phyloP scores from a whole-genome alignment of 1,140 invertebrate species.

The Acromyrmex heyeri region DNA sequence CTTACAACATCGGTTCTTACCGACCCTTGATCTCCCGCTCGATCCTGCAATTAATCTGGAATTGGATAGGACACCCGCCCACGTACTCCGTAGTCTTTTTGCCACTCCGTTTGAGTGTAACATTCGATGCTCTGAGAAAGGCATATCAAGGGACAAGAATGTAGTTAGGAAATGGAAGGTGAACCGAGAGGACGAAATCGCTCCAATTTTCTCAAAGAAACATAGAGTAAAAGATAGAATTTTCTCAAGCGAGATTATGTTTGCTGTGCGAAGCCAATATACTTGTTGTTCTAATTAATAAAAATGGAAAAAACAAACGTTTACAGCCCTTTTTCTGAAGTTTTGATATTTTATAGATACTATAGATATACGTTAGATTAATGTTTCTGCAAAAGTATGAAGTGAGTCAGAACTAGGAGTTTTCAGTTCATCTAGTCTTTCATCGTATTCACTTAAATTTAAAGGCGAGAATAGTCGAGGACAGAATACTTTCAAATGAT shows the following conservation, averaged over 20 bases:
- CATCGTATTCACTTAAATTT: constrained; percentile 63
- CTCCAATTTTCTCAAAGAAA: constrained; percentile 45
- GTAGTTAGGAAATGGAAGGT: constrained; percentile 2
- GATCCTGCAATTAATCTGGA: constrained; percentile 84
- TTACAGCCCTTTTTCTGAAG: not conserved
- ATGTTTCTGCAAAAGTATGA: not conserved
- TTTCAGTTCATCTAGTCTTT: constrained; percentile 56
- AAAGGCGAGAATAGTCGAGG: constrained; percentile 37
- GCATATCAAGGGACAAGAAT: constrained; percentile 41
- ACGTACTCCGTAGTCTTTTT: constrained; percentile 54
- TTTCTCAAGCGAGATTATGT: constrained; percentile 29
- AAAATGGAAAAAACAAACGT: not conserved
- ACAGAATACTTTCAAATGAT: constrained; percentile 40
- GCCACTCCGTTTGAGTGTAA: constrained; percentile 50
- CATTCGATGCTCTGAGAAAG: constrained; percentile 55
- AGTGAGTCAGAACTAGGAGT: not conserved
- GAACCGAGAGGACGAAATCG: constrained; percentile 55
- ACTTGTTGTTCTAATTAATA: constrained; percentile 25
- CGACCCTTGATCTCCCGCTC: constrained; percentile 80
- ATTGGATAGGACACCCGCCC: constrained; percentile 80
- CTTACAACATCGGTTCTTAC: constrained; percentile 31
- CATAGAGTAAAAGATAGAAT: not conserved
- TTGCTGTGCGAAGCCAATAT: constrained; percentile 9
- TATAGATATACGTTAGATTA: constrained; percentile 13
- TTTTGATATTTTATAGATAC: not conserved